Percentiles rank a stretch among this genome's conserved stretches.
Evolutionary conservation across 1,140 invertebrate species (phyloP).

Genomic region (Eciton burchellii): DNA sequence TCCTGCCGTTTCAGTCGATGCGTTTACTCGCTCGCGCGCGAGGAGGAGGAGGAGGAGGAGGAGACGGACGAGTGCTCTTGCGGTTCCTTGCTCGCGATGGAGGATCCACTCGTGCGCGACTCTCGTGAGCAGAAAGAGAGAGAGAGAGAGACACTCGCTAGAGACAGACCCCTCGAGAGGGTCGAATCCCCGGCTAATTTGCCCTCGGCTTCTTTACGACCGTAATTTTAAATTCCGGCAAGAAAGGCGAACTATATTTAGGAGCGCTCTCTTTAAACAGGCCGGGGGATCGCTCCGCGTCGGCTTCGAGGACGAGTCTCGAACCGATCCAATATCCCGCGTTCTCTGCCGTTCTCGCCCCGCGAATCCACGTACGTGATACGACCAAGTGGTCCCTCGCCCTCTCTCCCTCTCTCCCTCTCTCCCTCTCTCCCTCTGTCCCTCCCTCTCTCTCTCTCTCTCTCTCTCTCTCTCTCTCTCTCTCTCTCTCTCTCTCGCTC

Average conservation of each 20-base stretch:
- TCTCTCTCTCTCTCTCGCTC: neutral
- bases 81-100: neutral
- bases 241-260: constrained; percentile 78
- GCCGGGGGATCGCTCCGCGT: constrained; percentile 63
- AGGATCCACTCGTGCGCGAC: constrained; percentile 27
- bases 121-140: neutral
- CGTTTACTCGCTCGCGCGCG: neutral
- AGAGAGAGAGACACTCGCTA: constrained; percentile 19
- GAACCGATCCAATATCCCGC: constrained; percentile 37
- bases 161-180: constrained; percentile 70
- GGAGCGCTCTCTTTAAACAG: constrained; percentile 71
- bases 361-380: constrained; percentile 66
- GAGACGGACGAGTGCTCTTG: no score
- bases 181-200: constrained; percentile 79
- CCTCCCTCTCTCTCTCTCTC: neutral
- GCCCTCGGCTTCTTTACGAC: constrained; percentile 79
- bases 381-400: constrained; percentile 53
- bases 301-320: constrained; percentile 25
- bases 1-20: no score
- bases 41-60: no score
- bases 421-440: constrained; percentile 5
- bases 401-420: neutral
- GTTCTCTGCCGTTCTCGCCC: constrained; percentile 35
- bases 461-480: constrained; percentile 13
- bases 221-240: constrained; percentile 80